Base-by-base conservation (phyloP, 2,888 invertebrate species). In the Prionchulus punctatus region DNA sequence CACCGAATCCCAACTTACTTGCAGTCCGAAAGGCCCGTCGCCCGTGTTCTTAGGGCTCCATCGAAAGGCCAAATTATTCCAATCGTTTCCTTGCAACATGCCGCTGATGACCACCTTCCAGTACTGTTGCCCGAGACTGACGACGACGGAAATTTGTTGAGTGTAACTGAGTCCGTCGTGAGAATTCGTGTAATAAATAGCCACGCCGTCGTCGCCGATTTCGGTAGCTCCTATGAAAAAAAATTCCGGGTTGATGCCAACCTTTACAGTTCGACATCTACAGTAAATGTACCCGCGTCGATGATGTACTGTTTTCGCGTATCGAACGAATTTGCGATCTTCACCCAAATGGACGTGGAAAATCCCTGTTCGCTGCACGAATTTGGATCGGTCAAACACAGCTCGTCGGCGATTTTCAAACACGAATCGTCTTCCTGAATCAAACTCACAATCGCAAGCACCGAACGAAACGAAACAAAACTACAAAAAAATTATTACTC, bases 11-110 rank as follows among this genome's bases (percentile, higher is more conserved):
- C 36, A 50, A 12, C 7, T 50, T 50, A 26, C 27, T 18, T 26
- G 43, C 27, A 54, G 48, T 15, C 48, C 55, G 27, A 25, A 28
- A 21, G 55, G 21, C 26, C 28, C 55, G 21, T 30, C 27, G 2
- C 2, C 25, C 7, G 43, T 27, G 18, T 36, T 4, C 21, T 30
- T 31, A 15, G 25, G 18, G 2, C 52, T 52, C 49, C 49, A 55
- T 12, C 57, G 57, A 15, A 57, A 18, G 2, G 30, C 57, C 12
- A 54, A 12, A 30, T 57, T 57, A 50, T 48, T 57, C 45, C 54
- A 57, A 12, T 31, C 30, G 25, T 25, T 49, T 23, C 50, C 49
- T 3, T 26, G 28, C 1, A 26, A 42, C 51, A 56, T 51, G 26
- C 56, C 56, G 36, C 42, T 36, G 2, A 56, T 2, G 15, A 43